Evolutionary conservation across 2,797 vertebrate species (phyloP), one percentile per base, ranked within the genome.

Genomic region (Hipposideros larvatus): DNA sequence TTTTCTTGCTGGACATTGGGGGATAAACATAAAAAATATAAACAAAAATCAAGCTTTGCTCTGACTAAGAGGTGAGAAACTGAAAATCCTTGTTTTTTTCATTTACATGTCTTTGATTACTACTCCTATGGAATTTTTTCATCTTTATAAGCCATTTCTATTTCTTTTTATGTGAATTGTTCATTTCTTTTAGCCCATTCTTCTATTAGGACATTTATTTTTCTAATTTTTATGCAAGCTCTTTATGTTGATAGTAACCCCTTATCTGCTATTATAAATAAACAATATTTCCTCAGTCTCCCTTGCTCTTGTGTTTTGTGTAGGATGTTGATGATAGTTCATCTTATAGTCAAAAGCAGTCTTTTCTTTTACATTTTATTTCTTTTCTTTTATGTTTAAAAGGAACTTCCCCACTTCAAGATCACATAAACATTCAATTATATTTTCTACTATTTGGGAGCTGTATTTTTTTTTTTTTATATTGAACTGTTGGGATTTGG

Each of bases 331-430:
- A 70, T 91, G 53, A 77, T 48, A 75, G 51, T 55, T 73, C 74
- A 94, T 57, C 26, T 88, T 53, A 51, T 24, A 82, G 37, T 66
- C 65, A 53, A 90, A 95, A 66, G 28, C 34, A 68, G 16, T 84
- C 55, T 90, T 92, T 92, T 61, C 59, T 90, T 90, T 86, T 59
- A 5, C 7, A 59, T 84, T 22, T 83, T 70, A 31, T 88, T 80
- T 84, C 4, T 71, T 85, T 88, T 63, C 37, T 77, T n/a, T 92
- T 75, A 83, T 22, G 65, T 41, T 93, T 95, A 94, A 88, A 93
- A 93, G 63, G 19, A 91, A 82, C 15, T 41, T 77, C 11, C 15
- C 74, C 11, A n/a, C 63, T 85, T 94, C 11, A 74, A 83, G 34
- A 71, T 87, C 46, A 91, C 26, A 43, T 59, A 65, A 88, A 73